Evolutionary conservation across 2,797 vertebrate species (phyloP), one percentile per base, ranked within the genome.

Genomic region (Ibycter americanus): DNA sequence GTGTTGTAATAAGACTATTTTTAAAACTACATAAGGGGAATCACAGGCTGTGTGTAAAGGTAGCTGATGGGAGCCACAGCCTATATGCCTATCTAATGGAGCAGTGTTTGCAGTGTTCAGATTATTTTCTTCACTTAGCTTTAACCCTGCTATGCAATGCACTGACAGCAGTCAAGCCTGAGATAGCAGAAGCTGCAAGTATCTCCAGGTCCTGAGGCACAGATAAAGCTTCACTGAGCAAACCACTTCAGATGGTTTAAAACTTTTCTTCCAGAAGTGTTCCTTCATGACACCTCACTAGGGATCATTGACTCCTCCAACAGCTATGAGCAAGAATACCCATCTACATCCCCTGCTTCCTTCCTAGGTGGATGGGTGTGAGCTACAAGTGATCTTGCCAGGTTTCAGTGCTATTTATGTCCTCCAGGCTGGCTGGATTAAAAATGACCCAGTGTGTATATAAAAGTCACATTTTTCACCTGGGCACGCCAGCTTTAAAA

Each of bases 1-100:
- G 16, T n/a, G 5, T 23, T 93, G 61, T 18, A 80, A 15, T 34
- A 42, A 46, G 51, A 12, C 12, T 22, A 18, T 14, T 29, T 72
- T 85, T 74, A 51, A 58, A 78, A 71, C 9, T 55, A 68, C 26
- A 77, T 66, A 76, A 76, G 58, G 27, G n/a, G 46, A 61, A 81
- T 54, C 38, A 27, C 12, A 87, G 59, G 8, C 26, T 18, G 3
- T 26, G 19, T 31, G 70, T 55, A 72, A 52, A 84, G 59, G n/a
- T 19, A 90, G 36, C 36, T 82, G 66, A 31, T 46, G 38, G 11
- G 46, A 85, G 55, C 10, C 52, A 23, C 54, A 83, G 63, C 17
- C 62, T 22, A 8, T 4, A 42, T 0, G 0, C 38, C 59, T 9
- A 2, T 17, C n/a, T n/a, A 17, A 27, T 5, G 42, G 14, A 67